These are phyloP conservation scores for Meloidogyne exigua DNA, from an alignment of 1,140 invertebrate genomes.

Conservation along the genomic window DNA sequence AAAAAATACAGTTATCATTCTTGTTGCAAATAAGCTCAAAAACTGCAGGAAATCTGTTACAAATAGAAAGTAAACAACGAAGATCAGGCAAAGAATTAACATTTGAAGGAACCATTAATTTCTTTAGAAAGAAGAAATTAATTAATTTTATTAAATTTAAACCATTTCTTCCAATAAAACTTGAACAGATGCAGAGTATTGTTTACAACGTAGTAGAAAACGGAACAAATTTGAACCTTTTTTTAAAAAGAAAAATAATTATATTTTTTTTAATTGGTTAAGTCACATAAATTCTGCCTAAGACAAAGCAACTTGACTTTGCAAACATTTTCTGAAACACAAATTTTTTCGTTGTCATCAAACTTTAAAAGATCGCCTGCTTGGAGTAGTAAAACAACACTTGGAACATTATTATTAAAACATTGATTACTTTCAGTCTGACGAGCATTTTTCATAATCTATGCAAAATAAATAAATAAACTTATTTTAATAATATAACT, in stretches of 20 bases:
- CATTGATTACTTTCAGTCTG: not conserved
- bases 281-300: constrained; percentile 23
- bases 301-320: constrained; percentile 6
- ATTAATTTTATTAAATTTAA: too few relatives aligned
- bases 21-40: constrained; percentile 8
- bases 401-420: constrained; percentile 18
- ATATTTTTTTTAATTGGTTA: not conserved
- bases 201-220: constrained; percentile 9
- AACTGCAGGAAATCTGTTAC: constrained; percentile 11
- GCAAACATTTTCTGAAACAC: not conserved
- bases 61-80: not conserved
- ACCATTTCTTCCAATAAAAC: constrained; percentile 2
- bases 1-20: constrained; percentile 1
- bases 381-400: constrained; percentile 7
- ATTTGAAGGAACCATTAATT: constrained; percentile 10
- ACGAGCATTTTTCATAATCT: constrained; percentile 13
- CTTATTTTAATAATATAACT: too few relatives aligned
- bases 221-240: constrained; percentile 22
- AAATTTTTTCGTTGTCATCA: not conserved
- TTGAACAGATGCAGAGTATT: constrained; percentile 8
- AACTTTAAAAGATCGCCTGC: constrained; percentile 15
- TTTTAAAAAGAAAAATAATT: not conserved
- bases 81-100: not conserved
- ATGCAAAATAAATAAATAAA: not conserved
- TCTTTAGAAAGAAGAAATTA: not conserved